Evolutionary conservation across 2,113 vertebrate genomes (phyloP).

Genomic region (Pithys albifrons): DNA sequence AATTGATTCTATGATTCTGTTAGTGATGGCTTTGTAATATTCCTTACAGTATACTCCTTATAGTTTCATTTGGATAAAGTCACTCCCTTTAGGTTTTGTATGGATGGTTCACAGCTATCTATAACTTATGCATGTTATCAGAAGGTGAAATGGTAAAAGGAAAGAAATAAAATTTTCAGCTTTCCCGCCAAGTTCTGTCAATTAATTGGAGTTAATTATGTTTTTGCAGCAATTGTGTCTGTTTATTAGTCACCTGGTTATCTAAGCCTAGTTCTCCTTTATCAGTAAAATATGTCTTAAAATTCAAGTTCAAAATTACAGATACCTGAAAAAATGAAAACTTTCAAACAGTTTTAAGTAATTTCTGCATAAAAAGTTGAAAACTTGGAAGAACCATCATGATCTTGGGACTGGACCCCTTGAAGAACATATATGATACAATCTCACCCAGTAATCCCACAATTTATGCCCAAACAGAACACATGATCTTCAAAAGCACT

Average conservation of each 20-base stretch:
- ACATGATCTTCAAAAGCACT: not conserved
- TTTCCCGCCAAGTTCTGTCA: not conserved
- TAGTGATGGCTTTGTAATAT: not conserved
- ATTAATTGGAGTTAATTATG: not conserved
- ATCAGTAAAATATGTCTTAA: not conserved
- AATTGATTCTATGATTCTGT: too few species aligned
- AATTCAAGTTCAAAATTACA: not conserved
- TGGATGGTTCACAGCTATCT: not conserved
- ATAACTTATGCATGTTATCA: not conserved
- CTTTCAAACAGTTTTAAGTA: not conserved
- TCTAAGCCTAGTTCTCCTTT: not conserved
- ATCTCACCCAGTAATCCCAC: not conserved
- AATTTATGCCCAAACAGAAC: not conserved
- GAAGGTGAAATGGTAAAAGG: not conserved
- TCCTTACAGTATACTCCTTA: not conserved
- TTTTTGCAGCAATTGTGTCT: not conserved
- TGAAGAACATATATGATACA: accelerated
- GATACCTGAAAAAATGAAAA: not conserved
- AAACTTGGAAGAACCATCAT: not conserved
- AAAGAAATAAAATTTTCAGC: not conserved
- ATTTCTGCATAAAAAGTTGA: not conserved
- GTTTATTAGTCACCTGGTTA: not conserved
- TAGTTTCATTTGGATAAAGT: not conserved
- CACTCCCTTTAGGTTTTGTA: not conserved
- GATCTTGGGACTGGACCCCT: not conserved